phyloP scores from a whole-genome alignment of 2,113 vertebrate genomes.

The Alaudala cheleensis region DNA sequence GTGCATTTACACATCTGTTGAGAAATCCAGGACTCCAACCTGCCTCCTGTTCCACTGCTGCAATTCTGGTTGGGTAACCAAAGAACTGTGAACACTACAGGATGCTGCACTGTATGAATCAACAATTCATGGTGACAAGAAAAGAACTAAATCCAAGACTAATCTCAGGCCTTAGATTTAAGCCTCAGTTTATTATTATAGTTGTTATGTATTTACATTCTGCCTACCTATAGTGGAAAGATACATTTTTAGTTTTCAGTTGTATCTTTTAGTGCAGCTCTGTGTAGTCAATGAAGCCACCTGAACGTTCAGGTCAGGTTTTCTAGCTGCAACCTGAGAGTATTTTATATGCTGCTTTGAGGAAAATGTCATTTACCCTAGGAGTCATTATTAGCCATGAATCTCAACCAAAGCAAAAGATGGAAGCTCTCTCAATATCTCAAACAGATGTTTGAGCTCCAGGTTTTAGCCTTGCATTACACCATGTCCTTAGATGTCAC shows the following conservation, averaged over 20 bases:
- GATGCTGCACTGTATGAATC: not conserved
- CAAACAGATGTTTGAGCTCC: not conserved
- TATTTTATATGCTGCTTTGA: not conserved
- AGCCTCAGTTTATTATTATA: not conserved
- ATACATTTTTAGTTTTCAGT: not conserved
- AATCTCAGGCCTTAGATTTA: not conserved
- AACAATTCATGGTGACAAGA: not conserved
- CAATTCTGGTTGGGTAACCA: not conserved
- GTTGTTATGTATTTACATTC: not conserved
- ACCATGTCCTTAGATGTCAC: not conserved
- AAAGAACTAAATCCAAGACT: not conserved
- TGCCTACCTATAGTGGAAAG: not conserved
- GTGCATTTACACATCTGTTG: not conserved
- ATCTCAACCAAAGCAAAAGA: not conserved
- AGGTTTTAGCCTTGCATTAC: not conserved
- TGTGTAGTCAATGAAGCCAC: not conserved
- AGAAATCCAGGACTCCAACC: not conserved
- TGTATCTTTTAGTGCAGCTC: not conserved
- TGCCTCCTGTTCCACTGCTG: not conserved
- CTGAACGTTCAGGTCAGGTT: not conserved
- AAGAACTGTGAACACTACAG: accelerated
- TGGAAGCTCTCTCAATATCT: not conserved
- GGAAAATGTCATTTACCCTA: not conserved
- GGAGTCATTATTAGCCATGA: not conserved
- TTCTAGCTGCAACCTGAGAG: not conserved